Base-by-base conservation (phyloP, 2,888 invertebrate genomes). In the Sarcophaga subvicina region DNA sequence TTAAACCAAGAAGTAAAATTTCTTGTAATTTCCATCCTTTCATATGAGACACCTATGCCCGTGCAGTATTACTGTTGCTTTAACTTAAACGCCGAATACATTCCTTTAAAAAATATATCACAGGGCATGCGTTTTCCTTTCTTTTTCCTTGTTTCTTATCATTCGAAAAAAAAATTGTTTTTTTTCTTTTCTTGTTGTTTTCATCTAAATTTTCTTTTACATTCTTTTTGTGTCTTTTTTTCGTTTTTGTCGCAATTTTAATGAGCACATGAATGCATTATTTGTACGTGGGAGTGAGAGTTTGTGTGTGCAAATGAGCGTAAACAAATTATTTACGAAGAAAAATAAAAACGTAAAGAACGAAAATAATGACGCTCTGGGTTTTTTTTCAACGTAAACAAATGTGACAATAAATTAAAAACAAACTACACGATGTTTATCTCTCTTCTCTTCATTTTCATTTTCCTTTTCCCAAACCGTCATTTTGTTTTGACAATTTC, bases 221-320 rank as follows among this genome's bases (percentile, higher is more conserved):
- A 37, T 37, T 37, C 14, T 69, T 69, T 67, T 49, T 25, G 22
- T 70, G 25, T 70, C 22, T 27, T 12, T 54, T 14, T 54, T 54
- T 22, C 22, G 54, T 14, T 17, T 67, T 49, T 49, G 11, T 10
- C 12, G n/a, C 22, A 49, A 54, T 54, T 54, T 54, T 47, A 47
- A 47, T 49, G 69, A 69, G 69, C 49, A 47, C 47, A 49, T 69
- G 20, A 20, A 25, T 54, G 71, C 71, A 54, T 27, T n/a, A 54
- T 54, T 54, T 54, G 54, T 17, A 54, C 17, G 14, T 54, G 59
- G 45, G 22, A 20, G 25, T 54, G 12, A 54, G 12, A 54, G 12
- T 66, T 11, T 63, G 49, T 47, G 27, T 47, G 20, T 27, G 6
- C 17, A 64, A 76, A 37, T 25, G 5, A n/a, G 49, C 14, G 22